Conservation (phyloP, 2,113 vertebrate species). For the Calonectris borealis region DNA sequence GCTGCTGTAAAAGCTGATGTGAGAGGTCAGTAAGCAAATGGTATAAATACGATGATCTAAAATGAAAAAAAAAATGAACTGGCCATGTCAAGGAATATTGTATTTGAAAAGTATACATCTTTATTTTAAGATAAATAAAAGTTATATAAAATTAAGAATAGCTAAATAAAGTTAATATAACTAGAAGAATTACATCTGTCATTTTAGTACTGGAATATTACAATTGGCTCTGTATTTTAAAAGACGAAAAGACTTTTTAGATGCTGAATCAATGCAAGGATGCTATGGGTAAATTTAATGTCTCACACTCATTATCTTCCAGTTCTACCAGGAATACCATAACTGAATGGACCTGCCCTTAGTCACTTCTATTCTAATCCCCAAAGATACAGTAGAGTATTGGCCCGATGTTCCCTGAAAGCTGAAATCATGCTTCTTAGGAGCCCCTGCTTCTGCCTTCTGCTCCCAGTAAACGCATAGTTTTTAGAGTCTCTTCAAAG, state of each 20-base stretch:
- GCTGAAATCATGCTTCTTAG: not conserved
- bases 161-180: constrained; percentile 55
- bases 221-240: constrained; percentile 31
- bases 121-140: constrained; percentile 51
- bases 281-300: not conserved
- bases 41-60: not conserved
- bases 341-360: not conserved
- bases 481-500: not conserved
- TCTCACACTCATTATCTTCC: not conserved
- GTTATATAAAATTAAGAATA: constrained; percentile 11
- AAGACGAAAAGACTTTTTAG: not conserved
- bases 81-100: constrained; percentile 14
- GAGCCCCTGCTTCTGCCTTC: not conserved
- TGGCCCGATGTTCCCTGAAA: not conserved
- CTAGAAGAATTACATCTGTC: constrained; percentile 37
- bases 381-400: not conserved
- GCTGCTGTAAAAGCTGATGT: constrained; percentile 34
- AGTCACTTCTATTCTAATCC: not conserved
- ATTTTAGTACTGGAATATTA: constrained; percentile 16
- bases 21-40: not conserved
- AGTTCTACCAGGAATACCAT: not conserved
- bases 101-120: constrained; percentile 30
- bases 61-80: not conserved
- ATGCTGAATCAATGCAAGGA: not conserved
- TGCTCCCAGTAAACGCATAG: not conserved